phyloP scores from a whole-genome alignment of 64 coral and sea anemone genomes.

The Orbicella faveolata region DNA sequence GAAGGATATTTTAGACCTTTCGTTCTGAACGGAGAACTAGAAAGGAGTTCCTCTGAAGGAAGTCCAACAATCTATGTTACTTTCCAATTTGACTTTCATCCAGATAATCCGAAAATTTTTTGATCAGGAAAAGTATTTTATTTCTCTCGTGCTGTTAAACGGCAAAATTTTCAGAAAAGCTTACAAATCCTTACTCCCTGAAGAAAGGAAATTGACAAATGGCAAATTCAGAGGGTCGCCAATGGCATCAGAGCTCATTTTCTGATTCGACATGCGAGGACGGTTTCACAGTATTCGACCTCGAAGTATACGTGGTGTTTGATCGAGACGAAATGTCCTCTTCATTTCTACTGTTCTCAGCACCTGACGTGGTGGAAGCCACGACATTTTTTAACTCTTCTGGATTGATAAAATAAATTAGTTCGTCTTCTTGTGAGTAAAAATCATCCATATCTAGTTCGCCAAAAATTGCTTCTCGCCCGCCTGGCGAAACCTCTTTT shows the following conservation, averaged over 20 bases:
- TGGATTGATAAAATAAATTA: constrained; percentile 81
- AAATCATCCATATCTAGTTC: constrained; percentile 90
- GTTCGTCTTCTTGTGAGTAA: constrained; percentile 76
- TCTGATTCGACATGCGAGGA: neutral
- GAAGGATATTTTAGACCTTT: too few relatives aligned
- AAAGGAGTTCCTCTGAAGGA: too few relatives aligned
- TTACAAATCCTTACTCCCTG: neutral
- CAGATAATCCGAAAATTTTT: too few relatives aligned
- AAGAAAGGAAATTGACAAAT: neutral
- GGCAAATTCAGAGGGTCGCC: neutral
- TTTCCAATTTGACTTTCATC: too few relatives aligned
- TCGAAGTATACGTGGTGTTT: neutral
- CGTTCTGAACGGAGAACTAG: too few relatives aligned
- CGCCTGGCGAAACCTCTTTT: neutral
- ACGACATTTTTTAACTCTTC: constrained; percentile 68
- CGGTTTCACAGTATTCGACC: neutral
- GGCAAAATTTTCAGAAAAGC: too few relatives aligned
- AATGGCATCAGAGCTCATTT: neutral
- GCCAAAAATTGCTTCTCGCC: constrained; percentile 69
- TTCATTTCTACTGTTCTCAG: constrained; percentile 1
- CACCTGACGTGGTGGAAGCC: constrained; percentile 13
- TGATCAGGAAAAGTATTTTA: too few relatives aligned
- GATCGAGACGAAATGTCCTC: neutral
- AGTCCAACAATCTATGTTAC: too few relatives aligned
- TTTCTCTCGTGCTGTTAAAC: too few relatives aligned